Evolutionary conservation across 2,888 invertebrate species (phyloP), one percentile per base, ranked within the genome.

Genomic region (Cheilosia vernalis): DNA sequence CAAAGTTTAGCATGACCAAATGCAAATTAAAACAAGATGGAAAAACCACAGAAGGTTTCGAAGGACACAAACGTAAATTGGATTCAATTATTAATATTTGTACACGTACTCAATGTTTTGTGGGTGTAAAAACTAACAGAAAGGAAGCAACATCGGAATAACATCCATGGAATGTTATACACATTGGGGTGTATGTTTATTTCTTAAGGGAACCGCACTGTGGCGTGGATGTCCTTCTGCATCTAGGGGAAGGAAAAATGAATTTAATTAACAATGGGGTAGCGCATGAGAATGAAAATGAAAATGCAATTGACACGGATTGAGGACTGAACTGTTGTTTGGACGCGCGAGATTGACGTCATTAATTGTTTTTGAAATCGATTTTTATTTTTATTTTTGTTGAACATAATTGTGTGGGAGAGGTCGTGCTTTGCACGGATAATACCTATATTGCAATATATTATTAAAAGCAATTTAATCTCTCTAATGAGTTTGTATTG

Each of bases 1-100:
- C 67, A 74, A 73, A 78, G 55, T 61, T 47, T 49, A n/a, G 37
- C 67, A 64, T 17, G 30, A 53, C 63, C 63, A 42, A 84, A 79
- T 79, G 79, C 67, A 84, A 84, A 84, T 84, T 69, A 79, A 73
- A 84, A 58, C 63, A 66, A 56, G 47, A 58, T 42, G 58, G 55
- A 53, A 70, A 64, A 53, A 27, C 72, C 55, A 60, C 69, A 37
- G 42, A 69, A 21, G 58, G 27, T 49, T 70, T 37, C 51, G 80
- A 64, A 70, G 64, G 74, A 58, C 69, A 47, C 69, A 80, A 76
- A 84, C 80, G 80, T 64, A 84, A 84, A 84, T 84, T 66, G 55
- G 80, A 60, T 70, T 84, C 64, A 70, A 76, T 80, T 80, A 84
- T 74, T 79, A 74, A 74, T 70, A 60, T 84, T 84, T 66, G 60